A percentile compares a stretch with the other conserved stretches of the same genome.
Conservation (phyloP, 2,113 vertebrate genomes). For the Argyrosomus japonicus region DNA sequence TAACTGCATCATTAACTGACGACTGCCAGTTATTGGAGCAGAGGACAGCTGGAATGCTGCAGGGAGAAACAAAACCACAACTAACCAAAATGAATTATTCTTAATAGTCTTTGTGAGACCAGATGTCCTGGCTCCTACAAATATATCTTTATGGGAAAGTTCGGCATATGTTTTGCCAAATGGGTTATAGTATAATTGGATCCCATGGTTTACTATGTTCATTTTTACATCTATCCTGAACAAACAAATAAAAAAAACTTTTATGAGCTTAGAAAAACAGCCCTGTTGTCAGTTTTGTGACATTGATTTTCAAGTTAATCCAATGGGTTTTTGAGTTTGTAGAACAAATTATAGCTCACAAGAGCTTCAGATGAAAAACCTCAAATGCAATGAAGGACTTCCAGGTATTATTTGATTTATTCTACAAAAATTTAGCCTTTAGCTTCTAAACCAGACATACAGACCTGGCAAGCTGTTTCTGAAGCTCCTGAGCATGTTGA, state of each 20-base stretch:
- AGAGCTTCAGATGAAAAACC: neutral
- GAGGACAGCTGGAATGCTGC: conserved; percentile 72
- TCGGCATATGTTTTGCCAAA: neutral
- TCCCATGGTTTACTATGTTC: neutral
- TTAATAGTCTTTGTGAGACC: neutral
- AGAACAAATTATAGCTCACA: too few relatives aligned
- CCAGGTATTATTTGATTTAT: neutral
- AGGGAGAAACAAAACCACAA: conserved; percentile 35
- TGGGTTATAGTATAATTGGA: neutral
- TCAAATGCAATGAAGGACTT: neutral
- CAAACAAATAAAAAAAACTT: neutral
- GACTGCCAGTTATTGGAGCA: conserved; percentile 80
- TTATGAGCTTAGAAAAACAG: neutral
- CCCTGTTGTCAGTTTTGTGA: neutral
- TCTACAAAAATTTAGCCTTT: neutral
- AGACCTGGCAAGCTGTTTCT: conserved; percentile 94
- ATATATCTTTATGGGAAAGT: neutral
- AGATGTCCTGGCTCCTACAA: conserved; percentile 4
- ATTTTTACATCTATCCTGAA: neutral
- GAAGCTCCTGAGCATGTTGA: conserved; percentile 93
- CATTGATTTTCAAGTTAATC: neutral
- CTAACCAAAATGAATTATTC: neutral
- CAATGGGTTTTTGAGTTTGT: neutral
- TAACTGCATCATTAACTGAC: conserved; percentile 23
- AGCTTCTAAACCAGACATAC: neutral